Percentiles rank a stretch among this genome's conserved stretches.
These are phyloP conservation scores for Synanceia verrucosa DNA, from an alignment of 2,797 vertebrate genomes.

Conservation along the genomic window DNA sequence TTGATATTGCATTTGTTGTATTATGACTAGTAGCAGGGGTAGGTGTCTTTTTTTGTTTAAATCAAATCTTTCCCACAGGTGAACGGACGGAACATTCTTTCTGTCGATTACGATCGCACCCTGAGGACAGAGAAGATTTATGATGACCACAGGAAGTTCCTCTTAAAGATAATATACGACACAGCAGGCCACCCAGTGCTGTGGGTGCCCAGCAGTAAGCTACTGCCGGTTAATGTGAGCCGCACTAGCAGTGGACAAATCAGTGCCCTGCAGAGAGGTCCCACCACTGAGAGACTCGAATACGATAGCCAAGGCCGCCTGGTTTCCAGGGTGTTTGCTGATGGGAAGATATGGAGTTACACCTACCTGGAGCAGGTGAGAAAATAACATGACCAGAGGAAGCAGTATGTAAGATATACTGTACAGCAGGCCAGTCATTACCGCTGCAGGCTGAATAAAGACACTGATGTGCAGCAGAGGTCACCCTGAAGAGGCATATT, in stretches of 20 bases:
- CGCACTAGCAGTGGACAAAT: constrained; percentile 94
- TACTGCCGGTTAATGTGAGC: constrained; percentile 96
- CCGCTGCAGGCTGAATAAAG: constrained; percentile 16
- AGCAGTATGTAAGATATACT: constrained; percentile 19
- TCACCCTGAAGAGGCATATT: constrained; percentile 40
- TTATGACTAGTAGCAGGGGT: not conserved
- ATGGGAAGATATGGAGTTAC: constrained; percentile 99
- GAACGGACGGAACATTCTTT: constrained; percentile 98
- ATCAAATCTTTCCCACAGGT: constrained; percentile 83
- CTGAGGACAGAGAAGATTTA: constrained; percentile 99
- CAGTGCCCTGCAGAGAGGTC: constrained; percentile 93
- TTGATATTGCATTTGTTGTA: not conserved
- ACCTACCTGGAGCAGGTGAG: constrained; percentile 97
- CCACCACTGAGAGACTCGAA: constrained; percentile 91
- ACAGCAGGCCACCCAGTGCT: constrained; percentile 94
- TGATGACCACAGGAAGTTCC: constrained; percentile 98
- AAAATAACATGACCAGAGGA: constrained; percentile 26
- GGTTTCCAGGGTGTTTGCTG: constrained; percentile 94
- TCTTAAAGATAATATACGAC: constrained; percentile 96
- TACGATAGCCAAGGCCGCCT: constrained; percentile 94
- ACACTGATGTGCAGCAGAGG: constrained; percentile 20
- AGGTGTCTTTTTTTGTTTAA: not conserved
- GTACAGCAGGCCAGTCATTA: constrained; percentile 30
- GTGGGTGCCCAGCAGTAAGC: constrained; percentile 97
- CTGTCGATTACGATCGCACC: constrained; percentile 97